A percentile compares a stretch with the other conserved stretches of the same genome.
Conservation (phyloP, 2,113 vertebrate species). For the Hymenochirus boettgeri region DNA sequence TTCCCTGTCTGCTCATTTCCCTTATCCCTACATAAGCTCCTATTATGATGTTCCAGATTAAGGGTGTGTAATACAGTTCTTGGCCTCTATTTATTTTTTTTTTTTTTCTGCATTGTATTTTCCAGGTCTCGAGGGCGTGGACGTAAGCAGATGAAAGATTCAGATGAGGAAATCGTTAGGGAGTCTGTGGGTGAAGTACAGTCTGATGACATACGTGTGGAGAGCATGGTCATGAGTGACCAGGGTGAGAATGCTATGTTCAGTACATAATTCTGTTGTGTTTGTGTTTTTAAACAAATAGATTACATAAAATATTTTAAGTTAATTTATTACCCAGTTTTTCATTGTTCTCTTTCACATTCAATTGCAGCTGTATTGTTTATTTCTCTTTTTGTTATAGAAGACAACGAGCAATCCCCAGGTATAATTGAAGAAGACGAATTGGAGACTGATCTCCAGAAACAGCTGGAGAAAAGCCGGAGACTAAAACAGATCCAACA, state of each 20-base stretch:
- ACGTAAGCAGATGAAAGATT: constrained; percentile 43
- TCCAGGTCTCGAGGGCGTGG: constrained; percentile 63
- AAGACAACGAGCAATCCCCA: constrained; percentile 46
- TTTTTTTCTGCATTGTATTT: no score
- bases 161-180: constrained; percentile 18
- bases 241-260: constrained; percentile 55
- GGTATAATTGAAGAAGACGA: constrained; percentile 77
- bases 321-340: background rate
- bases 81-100: no score
- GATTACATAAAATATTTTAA: background rate
- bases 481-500: constrained; percentile 73
- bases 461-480: constrained; percentile 84
- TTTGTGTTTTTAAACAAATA: background rate
- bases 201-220: constrained; percentile 73
- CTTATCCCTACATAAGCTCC: no score
- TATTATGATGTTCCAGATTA: no score
- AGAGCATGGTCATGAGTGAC: constrained; percentile 83
- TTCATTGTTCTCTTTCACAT: no score
- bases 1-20: no score
- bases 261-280: no score
- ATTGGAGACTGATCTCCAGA: constrained; percentile 80
- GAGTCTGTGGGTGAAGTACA: constrained; percentile 34
- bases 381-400: constrained; percentile 35
- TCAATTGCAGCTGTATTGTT: no score
- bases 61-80: no score